Evolutionary conservation across 1,140 invertebrate species (phyloP).

Genomic region (Pseudachorutes palmiensis): DNA sequence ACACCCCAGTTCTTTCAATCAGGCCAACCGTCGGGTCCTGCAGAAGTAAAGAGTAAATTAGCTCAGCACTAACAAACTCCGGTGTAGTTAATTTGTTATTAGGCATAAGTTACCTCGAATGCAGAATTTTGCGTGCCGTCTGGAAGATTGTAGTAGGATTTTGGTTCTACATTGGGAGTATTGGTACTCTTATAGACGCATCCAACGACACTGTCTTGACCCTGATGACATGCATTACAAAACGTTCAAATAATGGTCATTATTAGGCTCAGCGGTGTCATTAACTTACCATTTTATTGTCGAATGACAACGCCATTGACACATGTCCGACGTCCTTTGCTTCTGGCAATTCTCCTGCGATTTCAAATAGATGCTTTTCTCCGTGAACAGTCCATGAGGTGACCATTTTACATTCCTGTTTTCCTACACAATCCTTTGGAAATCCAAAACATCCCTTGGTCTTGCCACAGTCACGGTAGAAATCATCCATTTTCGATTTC

Average conservation of each 20-base stretch:
- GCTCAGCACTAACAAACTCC: background rate
- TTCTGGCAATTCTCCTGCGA: background rate
- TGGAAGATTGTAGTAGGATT: constrained; percentile 1
- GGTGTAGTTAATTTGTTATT: background rate
- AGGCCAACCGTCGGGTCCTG: background rate
- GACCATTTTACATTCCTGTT: background rate
- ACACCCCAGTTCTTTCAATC: background rate
- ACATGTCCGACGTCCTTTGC: background rate
- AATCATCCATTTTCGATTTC: background rate
- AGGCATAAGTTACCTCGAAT: background rate
- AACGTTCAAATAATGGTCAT: background rate
- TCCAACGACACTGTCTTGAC: background rate
- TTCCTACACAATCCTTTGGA: background rate
- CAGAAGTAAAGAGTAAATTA: background rate
- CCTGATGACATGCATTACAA: no score
- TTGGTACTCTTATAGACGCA: background rate
- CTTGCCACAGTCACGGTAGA: constrained; percentile 5
- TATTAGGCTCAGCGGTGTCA: background rate
- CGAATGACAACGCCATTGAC: background rate
- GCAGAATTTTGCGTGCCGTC: background rate
- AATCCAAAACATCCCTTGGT: constrained; percentile 15
- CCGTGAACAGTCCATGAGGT: background rate
- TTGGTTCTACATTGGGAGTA: background rate
- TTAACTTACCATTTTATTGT: constrained; percentile 4
- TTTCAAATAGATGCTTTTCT: background rate